Percentiles rank a stretch among this genome's conserved stretches.
phyloP scores from a whole-genome alignment of 2,113 vertebrate species.

The Accipiter virgatus region DNA sequence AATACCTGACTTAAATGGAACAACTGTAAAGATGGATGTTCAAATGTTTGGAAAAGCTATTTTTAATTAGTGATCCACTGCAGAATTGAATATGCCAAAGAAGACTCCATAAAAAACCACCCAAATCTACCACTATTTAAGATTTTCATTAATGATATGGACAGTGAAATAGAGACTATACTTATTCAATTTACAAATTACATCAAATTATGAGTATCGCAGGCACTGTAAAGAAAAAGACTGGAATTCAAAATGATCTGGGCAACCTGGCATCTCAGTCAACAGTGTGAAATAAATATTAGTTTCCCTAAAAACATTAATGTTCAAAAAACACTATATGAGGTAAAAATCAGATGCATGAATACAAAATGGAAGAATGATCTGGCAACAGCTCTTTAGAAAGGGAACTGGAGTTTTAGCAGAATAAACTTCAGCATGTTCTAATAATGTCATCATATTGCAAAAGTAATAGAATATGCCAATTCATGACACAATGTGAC shows the following conservation, averaged over 20 bases:
- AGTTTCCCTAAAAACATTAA: neutral
- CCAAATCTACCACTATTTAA: neutral
- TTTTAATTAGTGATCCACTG: neutral
- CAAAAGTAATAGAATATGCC: neutral
- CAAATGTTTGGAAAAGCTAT: neutral
- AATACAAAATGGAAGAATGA: neutral
- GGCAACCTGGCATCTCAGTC: neutral
- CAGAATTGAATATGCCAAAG: neutral
- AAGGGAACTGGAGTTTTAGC: neutral
- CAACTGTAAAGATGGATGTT: neutral
- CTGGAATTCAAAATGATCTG: neutral
- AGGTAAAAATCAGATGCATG: neutral
- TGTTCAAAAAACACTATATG: neutral
- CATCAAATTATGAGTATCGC: neutral
- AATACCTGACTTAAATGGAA: neutral
- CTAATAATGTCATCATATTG: neutral
- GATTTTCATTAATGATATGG: neutral
- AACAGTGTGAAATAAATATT: neutral
- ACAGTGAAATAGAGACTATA: neutral
- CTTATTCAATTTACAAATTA: neutral
- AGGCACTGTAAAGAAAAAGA: neutral
- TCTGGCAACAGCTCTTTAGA: neutral
- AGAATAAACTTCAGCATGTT: neutral
- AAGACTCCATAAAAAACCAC: neutral
- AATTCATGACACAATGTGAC: neutral